These are phyloP conservation scores for Anoplolepis gracilipes DNA, from an alignment of 1,140 invertebrate genomes.

Conservation along the genomic window DNA sequence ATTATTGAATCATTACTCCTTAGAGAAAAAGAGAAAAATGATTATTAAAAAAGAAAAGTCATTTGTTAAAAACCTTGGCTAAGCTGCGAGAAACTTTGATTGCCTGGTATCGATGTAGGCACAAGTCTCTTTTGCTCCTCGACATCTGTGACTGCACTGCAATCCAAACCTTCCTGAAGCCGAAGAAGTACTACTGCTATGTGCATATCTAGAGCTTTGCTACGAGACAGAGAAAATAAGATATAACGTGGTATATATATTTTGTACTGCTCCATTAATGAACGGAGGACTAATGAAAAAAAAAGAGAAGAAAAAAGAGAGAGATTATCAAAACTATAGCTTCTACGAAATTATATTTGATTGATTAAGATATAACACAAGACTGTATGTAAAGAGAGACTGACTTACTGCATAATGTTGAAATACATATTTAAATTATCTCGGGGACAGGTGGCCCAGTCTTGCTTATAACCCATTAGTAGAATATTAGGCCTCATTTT, in stretches of 20 bases:
- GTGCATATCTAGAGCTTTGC: conserved; percentile 97
- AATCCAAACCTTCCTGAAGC: conserved; percentile 93
- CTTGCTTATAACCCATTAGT: conserved; percentile 95
- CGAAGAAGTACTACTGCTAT: conserved; percentile 95
- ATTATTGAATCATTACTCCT: neutral
- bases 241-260: too few species aligned
- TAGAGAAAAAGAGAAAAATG: neutral
- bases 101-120: conserved; percentile 82
- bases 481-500: conserved; percentile 96
- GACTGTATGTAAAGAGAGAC: neutral
- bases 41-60: conserved; percentile 17
- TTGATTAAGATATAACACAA: neutral
- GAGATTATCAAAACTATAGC: neutral
- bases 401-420: conserved; percentile 95
- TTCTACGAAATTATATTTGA: neutral
- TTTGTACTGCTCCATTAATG: too few species aligned
- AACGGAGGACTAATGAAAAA: too few species aligned
- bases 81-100: conserved; percentile 88
- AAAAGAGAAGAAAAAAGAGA: neutral
- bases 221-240: conserved; percentile 82
- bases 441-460: conserved; percentile 93
- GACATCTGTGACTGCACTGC: conserved; percentile 87
- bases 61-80: conserved; percentile 86
- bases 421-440: conserved; percentile 94
- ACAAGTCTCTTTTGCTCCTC: conserved; percentile 78